Evolutionary conservation across 2,113 vertebrate species (phyloP).

Genomic region (Podocnemis expansa): DNA sequence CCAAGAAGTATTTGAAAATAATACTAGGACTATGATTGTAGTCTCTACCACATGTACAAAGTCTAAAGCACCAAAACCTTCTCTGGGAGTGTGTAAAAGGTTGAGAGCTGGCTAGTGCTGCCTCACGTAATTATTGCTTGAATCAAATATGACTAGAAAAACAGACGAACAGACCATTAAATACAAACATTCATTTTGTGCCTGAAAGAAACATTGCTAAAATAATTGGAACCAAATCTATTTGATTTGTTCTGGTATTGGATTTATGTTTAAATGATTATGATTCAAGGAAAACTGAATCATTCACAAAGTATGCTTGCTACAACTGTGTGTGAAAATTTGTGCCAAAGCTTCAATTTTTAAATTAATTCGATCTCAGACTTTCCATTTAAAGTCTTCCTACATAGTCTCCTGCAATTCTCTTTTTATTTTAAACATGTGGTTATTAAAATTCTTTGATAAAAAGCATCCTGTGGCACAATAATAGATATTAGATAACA

Average conservation of each 20-base stretch:
- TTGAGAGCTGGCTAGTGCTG: constrained; percentile 6
- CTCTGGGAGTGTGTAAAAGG: neutral
- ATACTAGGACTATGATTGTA: neutral
- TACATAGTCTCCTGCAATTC: constrained; percentile 23
- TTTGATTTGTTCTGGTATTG: constrained; percentile 60
- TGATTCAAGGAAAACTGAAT: constrained; percentile 66
- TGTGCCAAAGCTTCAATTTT: constrained; percentile 61
- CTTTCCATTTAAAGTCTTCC: constrained; percentile 55
- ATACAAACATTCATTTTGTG: constrained; percentile 41
- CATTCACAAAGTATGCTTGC: constrained; percentile 61
- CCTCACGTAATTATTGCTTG: constrained; percentile 24
- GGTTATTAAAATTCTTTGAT: constrained; percentile 51
- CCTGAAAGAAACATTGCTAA: constrained; percentile 53
- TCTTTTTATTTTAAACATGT: constrained; percentile 46
- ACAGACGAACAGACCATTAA: constrained; percentile 54
- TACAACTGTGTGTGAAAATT: constrained; percentile 50
- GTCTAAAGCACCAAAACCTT: neutral
- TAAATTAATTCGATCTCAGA: constrained; percentile 57
- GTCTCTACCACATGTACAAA: constrained; percentile 5
- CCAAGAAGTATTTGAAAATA: neutral
- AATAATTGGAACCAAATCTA: constrained; percentile 45
- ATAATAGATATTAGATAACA: constrained; percentile 43
- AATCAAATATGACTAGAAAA: constrained; percentile 57
- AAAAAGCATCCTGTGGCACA: neutral
- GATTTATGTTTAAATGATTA: constrained; percentile 58